Evolutionary conservation across 1,140 invertebrate species (phyloP).

Genomic region (Chlorops oryzae): DNA sequence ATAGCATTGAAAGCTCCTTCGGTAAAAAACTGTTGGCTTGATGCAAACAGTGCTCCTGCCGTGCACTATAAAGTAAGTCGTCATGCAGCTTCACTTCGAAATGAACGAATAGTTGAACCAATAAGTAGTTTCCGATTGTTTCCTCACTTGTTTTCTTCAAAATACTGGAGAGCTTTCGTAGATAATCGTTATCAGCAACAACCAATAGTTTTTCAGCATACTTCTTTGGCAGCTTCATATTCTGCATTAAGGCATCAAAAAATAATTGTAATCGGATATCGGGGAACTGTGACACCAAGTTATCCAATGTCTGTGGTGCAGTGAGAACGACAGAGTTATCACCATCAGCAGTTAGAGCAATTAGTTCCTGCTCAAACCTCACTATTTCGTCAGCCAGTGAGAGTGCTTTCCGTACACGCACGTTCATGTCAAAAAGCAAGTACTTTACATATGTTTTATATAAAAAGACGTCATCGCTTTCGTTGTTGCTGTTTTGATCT

Average conservation of each 20-base stretch:
- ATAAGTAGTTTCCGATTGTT: slow-evolving; percentile 29
- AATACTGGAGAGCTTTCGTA: slow-evolving; percentile 18
- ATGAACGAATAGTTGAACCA: slow-evolving; percentile 30
- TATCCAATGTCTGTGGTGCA: slow-evolving; percentile 22
- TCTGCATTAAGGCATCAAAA: slow-evolving; percentile 20
- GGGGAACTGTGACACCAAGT: slow-evolving; percentile 22
- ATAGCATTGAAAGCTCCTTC: slow-evolving; percentile 18
- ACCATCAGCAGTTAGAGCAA: neutral
- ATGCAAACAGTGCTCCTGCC: slow-evolving; percentile 25
- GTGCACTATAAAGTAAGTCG: slow-evolving; percentile 16
- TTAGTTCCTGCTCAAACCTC: slow-evolving; percentile 26
- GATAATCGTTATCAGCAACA: slow-evolving; percentile 30
- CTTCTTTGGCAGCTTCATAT: neutral
- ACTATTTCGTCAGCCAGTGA: slow-evolving; percentile 23
- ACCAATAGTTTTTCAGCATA: slow-evolving; percentile 19
- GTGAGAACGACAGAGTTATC: slow-evolving; percentile 20
- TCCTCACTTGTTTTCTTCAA: slow-evolving; percentile 13
- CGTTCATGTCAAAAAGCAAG: slow-evolving; percentile 30
- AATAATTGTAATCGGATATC: slow-evolving; percentile 22
- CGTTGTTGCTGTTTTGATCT: neutral
- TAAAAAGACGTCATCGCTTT: slow-evolving; percentile 23
- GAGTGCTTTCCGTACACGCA: slow-evolving; percentile 26
- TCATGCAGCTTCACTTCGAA: slow-evolving; percentile 32
- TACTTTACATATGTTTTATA: slow-evolving; percentile 33
- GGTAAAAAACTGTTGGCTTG: slow-evolving; percentile 30